Percentiles rank a stretch among this genome's conserved stretches.
These are phyloP conservation scores for Blennius ocellaris DNA, from an alignment of 2,113 vertebrate species.

Conservation along the genomic window DNA sequence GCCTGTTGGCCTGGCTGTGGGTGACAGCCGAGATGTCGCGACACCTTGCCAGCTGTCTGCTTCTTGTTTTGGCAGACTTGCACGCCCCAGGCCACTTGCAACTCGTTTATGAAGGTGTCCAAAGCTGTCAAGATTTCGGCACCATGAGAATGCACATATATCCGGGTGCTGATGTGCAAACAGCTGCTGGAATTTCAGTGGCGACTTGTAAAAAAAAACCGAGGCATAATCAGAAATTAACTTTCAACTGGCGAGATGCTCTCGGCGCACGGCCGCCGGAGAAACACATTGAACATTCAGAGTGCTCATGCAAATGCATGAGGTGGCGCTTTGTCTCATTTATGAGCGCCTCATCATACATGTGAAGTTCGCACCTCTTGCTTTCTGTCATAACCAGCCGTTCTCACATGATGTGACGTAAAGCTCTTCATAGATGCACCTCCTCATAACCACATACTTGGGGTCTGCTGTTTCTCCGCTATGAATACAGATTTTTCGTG, in stretches of 20 bases:
- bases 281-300: slow-evolving; percentile 6
- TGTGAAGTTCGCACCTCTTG: background rate
- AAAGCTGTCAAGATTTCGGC: slow-evolving; percentile 51
- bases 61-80: slow-evolving; percentile 56
- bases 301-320: background rate
- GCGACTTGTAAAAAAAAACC: background rate
- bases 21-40: slow-evolving; percentile 49
- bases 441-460: slow-evolving; percentile 33
- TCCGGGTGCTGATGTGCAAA: slow-evolving; percentile 26
- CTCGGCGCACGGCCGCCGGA: background rate
- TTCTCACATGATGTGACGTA: background rate
- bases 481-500: slow-evolving; percentile 56
- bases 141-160: background rate
- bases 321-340: background rate
- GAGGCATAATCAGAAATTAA: background rate
- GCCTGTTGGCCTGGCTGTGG: slow-evolving; percentile 48
- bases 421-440: background rate
- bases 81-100: slow-evolving; percentile 51
- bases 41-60: slow-evolving; percentile 65
- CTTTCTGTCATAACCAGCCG: background rate
- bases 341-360: background rate
- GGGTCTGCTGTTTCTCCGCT: slow-evolving; percentile 30
- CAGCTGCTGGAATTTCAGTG: slow-evolving; percentile 32
- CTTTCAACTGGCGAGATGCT: background rate
- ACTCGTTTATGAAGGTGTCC: slow-evolving; percentile 65